Conservation (phyloP, 2,888 invertebrate species). For the Tipula vernalis region DNA sequence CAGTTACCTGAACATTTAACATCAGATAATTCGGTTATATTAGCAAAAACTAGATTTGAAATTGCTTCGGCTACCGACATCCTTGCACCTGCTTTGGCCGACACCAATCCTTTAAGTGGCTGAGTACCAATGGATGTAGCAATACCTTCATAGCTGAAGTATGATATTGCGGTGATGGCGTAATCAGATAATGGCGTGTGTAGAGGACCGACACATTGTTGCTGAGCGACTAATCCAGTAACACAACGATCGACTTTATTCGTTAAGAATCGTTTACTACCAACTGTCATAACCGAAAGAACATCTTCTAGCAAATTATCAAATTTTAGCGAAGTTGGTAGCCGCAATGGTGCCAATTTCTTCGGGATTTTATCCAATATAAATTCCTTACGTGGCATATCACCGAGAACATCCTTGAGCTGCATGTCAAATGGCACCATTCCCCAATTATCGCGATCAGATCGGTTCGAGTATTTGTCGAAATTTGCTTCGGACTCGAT, state of each 20-base stretch:
- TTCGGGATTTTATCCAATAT: slow-evolving; percentile 33
- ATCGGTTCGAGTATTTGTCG: slow-evolving; percentile 31
- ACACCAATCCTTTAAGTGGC: slow-evolving; percentile 82
- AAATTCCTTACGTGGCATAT: slow-evolving; percentile 64
- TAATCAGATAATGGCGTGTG: slow-evolving; percentile 94
- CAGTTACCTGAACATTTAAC: slow-evolving; percentile 99
- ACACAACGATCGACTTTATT: slow-evolving; percentile 95
- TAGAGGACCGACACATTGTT: slow-evolving; percentile 95
- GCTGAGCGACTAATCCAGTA: slow-evolving; percentile 77
- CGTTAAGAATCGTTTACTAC: slow-evolving; percentile 88
- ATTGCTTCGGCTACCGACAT: slow-evolving; percentile 91
- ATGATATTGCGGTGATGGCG: slow-evolving; percentile 77
- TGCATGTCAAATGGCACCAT: slow-evolving; percentile 77
- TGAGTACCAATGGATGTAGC: slow-evolving; percentile 96
- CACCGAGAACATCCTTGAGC: slow-evolving; percentile 75
- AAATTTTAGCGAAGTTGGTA: slow-evolving; percentile 46
- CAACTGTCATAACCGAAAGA: slow-evolving; percentile 77
- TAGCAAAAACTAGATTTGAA: slow-evolving; percentile 75
- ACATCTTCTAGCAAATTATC: slow-evolving; percentile 63
- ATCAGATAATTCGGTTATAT: slow-evolving; percentile 57
- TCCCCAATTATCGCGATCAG: slow-evolving; percentile 28
- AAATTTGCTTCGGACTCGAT: slow-evolving; percentile 45
- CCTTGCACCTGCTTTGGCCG: slow-evolving; percentile 76
- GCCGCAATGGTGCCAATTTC: slow-evolving; percentile 39
- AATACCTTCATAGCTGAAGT: slow-evolving; percentile 70